Conservation (phyloP, 1,140 invertebrate genomes). For the Trachymyrmex septentrionalis region DNA sequence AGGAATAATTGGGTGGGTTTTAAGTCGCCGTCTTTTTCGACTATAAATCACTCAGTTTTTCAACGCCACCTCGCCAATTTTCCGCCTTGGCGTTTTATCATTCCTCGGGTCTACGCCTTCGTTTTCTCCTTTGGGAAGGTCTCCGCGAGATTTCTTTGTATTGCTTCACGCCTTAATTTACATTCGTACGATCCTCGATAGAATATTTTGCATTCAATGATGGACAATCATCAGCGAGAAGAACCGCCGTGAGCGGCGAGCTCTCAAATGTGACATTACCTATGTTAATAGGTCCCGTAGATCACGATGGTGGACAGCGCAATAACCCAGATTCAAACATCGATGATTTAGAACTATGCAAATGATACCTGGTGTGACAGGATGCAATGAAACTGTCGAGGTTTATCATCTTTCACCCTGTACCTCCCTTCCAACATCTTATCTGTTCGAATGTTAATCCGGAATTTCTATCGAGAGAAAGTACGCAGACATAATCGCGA, state of each 20-base stretch:
- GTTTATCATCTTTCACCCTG: conserved; percentile 49
- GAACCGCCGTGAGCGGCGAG: not conserved
- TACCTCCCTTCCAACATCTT: conserved; percentile 36
- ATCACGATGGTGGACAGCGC: conserved; percentile 51
- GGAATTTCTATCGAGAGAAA: not conserved
- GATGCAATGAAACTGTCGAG: conserved; percentile 63
- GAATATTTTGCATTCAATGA: conserved; percentile 33
- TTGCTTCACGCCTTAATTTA: conserved; percentile 18
- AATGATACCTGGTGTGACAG: conserved; percentile 58
- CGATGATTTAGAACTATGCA: conserved; percentile 61
- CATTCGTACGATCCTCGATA: not conserved
- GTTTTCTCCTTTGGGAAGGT: not conserved
- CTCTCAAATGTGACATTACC: conserved; percentile 53
- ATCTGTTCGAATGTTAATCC: conserved; percentile 54
- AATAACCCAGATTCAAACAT: conserved; percentile 60
- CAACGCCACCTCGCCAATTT: conserved; percentile 28
- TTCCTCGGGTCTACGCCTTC: not conserved
- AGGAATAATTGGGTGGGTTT: conserved; percentile 72
- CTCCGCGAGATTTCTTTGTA: not conserved
- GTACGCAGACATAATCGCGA: not conserved
- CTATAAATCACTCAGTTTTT: conserved; percentile 66
- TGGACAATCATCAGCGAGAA: not conserved
- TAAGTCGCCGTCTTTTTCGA: conserved; percentile 25
- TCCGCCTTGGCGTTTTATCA: conserved; percentile 35
- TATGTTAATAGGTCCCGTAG: conserved; percentile 53